These are phyloP conservation scores for Coelopa frigida DNA, from an alignment of 1,140 invertebrate genomes.

Conservation along the genomic window DNA sequence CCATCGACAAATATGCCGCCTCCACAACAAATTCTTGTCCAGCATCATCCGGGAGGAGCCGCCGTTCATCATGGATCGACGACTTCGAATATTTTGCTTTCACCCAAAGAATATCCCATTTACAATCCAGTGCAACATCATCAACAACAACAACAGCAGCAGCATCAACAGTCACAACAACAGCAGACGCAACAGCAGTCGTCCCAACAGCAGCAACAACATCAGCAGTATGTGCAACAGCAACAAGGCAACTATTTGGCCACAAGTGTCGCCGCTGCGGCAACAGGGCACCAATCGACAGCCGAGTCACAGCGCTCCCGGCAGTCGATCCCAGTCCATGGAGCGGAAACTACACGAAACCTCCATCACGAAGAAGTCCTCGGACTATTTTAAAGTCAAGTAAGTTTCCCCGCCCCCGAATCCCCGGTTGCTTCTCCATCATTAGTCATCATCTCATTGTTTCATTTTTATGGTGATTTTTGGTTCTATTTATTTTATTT, in stretches of 20 bases:
- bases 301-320: constrained; percentile 27
- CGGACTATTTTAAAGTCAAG: constrained; percentile 14
- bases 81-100: constrained; percentile 14
- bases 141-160: constrained; percentile 11
- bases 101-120: constrained; percentile 15
- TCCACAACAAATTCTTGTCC: constrained; percentile 20
- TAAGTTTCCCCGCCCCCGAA: too few species aligned
- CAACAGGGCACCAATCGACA: constrained; percentile 26
- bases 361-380: constrained; percentile 11
- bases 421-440: too few species aligned
- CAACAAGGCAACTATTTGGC: constrained; percentile 14
- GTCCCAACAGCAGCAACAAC: too few species aligned
- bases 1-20: constrained; percentile 14
- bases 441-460: too few species aligned
- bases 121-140: constrained; percentile 14
- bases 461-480: too few species aligned
- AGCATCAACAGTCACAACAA: not conserved
- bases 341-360: constrained; percentile 28
- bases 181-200: constrained; percentile 17
- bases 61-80: too few species aligned
- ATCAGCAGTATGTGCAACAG: constrained; percentile 21
- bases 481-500: too few species aligned
- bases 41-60: constrained; percentile 26
- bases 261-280: constrained; percentile 28
- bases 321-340: constrained; percentile 31